Evolutionary conservation across 2,797 vertebrate species (phyloP).

Genomic region (Acipenser transmontanus): DNA sequence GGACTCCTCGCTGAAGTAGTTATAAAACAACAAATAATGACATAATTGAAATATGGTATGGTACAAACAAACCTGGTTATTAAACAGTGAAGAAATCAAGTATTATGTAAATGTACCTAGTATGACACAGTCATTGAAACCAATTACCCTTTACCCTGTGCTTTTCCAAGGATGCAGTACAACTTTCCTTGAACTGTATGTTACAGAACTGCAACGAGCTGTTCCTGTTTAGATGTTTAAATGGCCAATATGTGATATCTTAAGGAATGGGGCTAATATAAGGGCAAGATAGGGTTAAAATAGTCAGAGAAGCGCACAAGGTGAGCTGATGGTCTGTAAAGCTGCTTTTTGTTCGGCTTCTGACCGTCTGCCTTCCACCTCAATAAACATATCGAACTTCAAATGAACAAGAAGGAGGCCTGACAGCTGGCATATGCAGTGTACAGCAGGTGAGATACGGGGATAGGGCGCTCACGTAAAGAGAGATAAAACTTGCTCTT

Average conservation of each 20-base stretch:
- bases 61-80: no score
- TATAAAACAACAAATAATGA: no score
- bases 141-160: no score
- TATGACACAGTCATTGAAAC: no score
- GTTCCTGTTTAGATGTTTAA: conserved; percentile 16
- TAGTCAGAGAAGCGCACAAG: conserved; percentile 19
- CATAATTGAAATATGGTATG: no score
- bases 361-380: conserved; percentile 30
- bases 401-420: conserved; percentile 35
- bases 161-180: no score
- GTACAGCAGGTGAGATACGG: conserved; percentile 55
- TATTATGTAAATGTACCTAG: no score
- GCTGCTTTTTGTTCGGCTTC: conserved; percentile 37
- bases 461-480: conserved; percentile 42
- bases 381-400: conserved; percentile 37
- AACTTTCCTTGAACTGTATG: not conserved
- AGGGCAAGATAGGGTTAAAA: conserved; percentile 27
- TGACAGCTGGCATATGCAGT: conserved; percentile 54
- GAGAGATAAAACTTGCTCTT: conserved; percentile 31
- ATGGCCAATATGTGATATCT: conserved; percentile 23
- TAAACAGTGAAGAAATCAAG: no score
- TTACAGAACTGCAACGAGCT: not conserved
- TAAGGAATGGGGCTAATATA: conserved; percentile 20
- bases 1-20: no score
- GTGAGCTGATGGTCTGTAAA: conserved; percentile 24